Evolutionary conservation across 2,113 vertebrate genomes (phyloP), one percentile per base, ranked within the genome.

Genomic region (Rhizomys pruinosus): DNA sequence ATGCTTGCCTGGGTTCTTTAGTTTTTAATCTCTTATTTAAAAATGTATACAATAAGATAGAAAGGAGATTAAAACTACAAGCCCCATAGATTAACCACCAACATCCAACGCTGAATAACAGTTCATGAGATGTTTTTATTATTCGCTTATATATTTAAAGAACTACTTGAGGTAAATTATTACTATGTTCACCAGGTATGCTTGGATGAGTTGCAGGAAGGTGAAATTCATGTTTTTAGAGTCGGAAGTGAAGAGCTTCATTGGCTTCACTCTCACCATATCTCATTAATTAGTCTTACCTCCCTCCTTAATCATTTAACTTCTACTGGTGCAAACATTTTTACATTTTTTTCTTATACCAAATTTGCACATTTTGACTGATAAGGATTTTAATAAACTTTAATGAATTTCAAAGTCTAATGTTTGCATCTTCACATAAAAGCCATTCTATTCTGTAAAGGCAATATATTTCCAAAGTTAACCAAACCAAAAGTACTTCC

Each of bases 31-130:
- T 29, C 34, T 90, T 81, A 34, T 66, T 59, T 34, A 37, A 39
- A 59, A 55, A 42, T 3, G 5, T 8, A 42, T 72, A 85, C 3
- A 89, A 20, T 81, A 87, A 82, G 69, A 5, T 32, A 39, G 61
- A 57, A 72, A 63, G 37, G 61, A 57, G 78, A 72, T 27, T 84
- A 91, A 87, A 73, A 52, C 47, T 52, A 52, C 87, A 88, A n/a
- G 12, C 59, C 17, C 13, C 2, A 25, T 63, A 44, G 68, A 25
- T 39, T 57, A 11, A 57, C 16, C 19, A 72, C 23, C n/a, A 57
- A 80, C 20, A 88, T 47, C 37, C 52, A 92, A 73, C 52, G 76
- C 34, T 72, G 68, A 61, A 74, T 92, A 94, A 85, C 3, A 88
- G 61, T 55, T 66, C 61, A 2, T 4, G 17, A 81, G 22, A 27